Evolutionary conservation across 2,888 invertebrate genomes (phyloP).

Genomic region (Drosophila hamatofila): DNA sequence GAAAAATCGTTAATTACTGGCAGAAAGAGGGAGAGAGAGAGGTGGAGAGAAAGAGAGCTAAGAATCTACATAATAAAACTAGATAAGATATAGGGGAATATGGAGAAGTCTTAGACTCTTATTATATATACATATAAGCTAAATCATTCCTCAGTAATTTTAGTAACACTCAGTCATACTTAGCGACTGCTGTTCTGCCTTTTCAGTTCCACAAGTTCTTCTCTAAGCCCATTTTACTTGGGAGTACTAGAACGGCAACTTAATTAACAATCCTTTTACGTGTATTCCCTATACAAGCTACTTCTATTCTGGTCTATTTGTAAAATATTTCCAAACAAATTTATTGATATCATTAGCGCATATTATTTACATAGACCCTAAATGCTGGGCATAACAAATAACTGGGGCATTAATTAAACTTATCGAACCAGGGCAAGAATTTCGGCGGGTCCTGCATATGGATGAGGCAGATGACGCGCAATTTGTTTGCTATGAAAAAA

Average conservation of each 20-base stretch:
- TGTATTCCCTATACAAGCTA: not conserved
- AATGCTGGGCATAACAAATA: slow-evolving; percentile 44
- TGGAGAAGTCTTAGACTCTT: not conserved
- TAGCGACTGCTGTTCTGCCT: not conserved
- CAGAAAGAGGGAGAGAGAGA: not conserved
- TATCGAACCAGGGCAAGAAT: slow-evolving; percentile 41
- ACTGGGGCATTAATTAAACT: slow-evolving; percentile 59
- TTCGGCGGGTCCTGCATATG: slow-evolving; percentile 20
- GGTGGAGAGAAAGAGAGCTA: not conserved
- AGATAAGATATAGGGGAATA: not conserved
- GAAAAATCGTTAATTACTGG: slow-evolving; percentile 24
- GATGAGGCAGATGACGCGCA: slow-evolving; percentile 42
- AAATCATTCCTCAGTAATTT: not conserved
- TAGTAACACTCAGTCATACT: not conserved
- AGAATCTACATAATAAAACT: not conserved
- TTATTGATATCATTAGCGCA: slow-evolving; percentile 52
- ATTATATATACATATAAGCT: not conserved
- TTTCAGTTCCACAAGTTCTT: not conserved
- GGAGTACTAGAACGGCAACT: not conserved
- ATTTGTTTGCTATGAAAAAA: slow-evolving; percentile 50
- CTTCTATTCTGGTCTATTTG: slow-evolving; percentile 5
- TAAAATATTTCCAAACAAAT: slow-evolving; percentile 26
- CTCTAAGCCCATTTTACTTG: not conserved
- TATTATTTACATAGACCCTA: slow-evolving; percentile 31
- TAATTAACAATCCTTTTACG: slow-evolving; percentile 1